A percentile compares a stretch with the other conserved stretches of the same genome.
Evolutionary conservation across 1,140 invertebrate species (phyloP).

Genomic region (Drosophila micromelanica): DNA sequence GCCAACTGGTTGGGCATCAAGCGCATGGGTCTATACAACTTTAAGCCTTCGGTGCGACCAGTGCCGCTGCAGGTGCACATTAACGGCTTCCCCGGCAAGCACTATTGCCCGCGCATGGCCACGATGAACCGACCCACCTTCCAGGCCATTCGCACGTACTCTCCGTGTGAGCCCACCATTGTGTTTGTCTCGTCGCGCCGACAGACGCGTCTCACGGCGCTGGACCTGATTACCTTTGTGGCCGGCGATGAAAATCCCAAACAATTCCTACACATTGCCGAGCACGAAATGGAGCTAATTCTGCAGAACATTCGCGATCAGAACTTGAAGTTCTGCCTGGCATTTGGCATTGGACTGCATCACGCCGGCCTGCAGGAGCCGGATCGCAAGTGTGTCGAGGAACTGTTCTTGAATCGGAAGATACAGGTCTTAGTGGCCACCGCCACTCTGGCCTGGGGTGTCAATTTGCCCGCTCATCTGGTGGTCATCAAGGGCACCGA

Average conservation of each 20-base stretch:
- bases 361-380: slow-evolving; percentile 97
- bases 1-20: slow-evolving; percentile 98
- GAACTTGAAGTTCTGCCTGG: slow-evolving; percentile 96
- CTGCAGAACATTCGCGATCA: slow-evolving; percentile 92
- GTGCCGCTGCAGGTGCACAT: slow-evolving; percentile 99
- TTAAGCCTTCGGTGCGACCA: slow-evolving; percentile 97
- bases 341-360: slow-evolving; percentile 99
- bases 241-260: slow-evolving; percentile 96
- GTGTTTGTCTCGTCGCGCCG: slow-evolving; percentile 99
- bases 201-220: slow-evolving; percentile 98
- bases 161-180: slow-evolving; percentile 94
- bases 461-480: slow-evolving; percentile 96
- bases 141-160: slow-evolving; percentile 97
- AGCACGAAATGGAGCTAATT: slow-evolving; percentile 92
- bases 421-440: slow-evolving; percentile 99
- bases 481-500: slow-evolving; percentile 94
- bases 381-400: slow-evolving; percentile 96
- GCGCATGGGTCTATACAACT: slow-evolving; percentile 97
- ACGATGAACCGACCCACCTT: slow-evolving; percentile 99
- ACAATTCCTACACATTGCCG: slow-evolving; percentile 96
- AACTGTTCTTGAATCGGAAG: slow-evolving; percentile 98
- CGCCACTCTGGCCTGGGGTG: slow-evolving; percentile 99
- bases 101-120: slow-evolving; percentile 99
- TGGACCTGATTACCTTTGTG: slow-evolving; percentile 97
- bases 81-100: slow-evolving; percentile 92